Percentiles rank a stretch among this genome's conserved stretches.
Evolutionary conservation across 1,140 invertebrate species (phyloP).

Genomic region (Choristoneura fumiferana): DNA sequence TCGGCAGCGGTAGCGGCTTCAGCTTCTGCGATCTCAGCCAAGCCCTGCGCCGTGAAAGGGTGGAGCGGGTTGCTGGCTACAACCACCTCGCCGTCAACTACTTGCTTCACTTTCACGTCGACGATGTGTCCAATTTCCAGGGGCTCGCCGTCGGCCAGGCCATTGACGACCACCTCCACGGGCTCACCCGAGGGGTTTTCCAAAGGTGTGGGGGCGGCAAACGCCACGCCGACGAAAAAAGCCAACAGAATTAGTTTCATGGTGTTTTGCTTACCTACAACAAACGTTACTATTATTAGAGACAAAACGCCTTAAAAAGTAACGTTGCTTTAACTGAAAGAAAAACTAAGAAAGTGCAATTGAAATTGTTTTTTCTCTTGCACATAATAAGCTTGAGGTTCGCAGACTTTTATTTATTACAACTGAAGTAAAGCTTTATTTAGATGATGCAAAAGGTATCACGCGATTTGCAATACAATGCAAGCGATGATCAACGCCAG

Average conservation of each 20-base stretch:
- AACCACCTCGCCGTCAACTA: slow-evolving; percentile 32
- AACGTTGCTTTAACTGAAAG: no score
- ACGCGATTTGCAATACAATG: no score
- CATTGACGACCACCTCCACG: slow-evolving; percentile 51
- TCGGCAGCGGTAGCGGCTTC: slow-evolving; percentile 23
- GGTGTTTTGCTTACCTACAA: slow-evolving; percentile 32
- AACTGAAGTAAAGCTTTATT: no score
- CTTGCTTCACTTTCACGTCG: slow-evolving; percentile 42
- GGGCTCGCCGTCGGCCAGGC: slow-evolving; percentile 38
- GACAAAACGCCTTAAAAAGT: no score
- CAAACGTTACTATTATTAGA: slow-evolving; percentile 3
- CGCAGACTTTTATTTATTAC: no score
- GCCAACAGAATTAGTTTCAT: slow-evolving; percentile 51
- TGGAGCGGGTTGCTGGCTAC: slow-evolving; percentile 35
- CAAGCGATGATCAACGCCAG: no score
- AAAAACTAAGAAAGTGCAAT: no score
- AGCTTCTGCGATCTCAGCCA: slow-evolving; percentile 41
- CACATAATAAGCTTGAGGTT: no score
- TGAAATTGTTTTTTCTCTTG: no score
- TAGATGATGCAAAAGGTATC: no score
- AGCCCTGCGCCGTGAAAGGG: slow-evolving; percentile 38
- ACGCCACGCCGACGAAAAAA: slow-evolving; percentile 44
- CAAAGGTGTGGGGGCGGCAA: slow-evolving; percentile 33
- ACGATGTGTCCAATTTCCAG: slow-evolving; percentile 44
- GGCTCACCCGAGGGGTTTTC: slow-evolving; percentile 27